Percentiles rank a stretch among this genome's conserved stretches.
Conservation (phyloP, 2,113 vertebrate genomes). For the Casuarius casuarius region DNA sequence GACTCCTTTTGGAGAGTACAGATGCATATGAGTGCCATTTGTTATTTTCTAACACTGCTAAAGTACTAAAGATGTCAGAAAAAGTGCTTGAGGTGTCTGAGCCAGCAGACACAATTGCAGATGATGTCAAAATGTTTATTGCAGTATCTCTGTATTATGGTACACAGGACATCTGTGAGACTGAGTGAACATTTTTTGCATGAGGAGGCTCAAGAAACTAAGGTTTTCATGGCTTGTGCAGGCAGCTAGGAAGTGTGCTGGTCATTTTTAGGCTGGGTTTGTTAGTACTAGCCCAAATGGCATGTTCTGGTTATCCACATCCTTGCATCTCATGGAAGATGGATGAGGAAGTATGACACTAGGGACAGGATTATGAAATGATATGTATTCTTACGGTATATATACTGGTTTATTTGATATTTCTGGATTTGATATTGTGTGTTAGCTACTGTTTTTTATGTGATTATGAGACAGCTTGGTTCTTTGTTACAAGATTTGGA, state of each 20-base stretch:
- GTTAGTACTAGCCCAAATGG: neutral
- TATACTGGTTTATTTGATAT: neutral
- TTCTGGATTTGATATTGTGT: neutral
- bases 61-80: conserved; percentile 1
- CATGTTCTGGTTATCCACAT: neutral
- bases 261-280: neutral
- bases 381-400: neutral
- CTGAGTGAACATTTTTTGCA: neutral
- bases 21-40: neutral
- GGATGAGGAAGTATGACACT: neutral
- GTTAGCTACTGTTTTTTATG: neutral
- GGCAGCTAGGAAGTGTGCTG: neutral
- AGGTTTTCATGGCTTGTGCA: neutral
- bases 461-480: neutral
- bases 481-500: neutral
- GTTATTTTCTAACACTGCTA: conserved; percentile 32
- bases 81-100: neutral
- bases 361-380: neutral
- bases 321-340: neutral
- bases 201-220: neutral
- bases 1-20: conserved; percentile 4
- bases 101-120: neutral
- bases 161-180: neutral
- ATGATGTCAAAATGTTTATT: conserved; percentile 33
- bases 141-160: neutral